These are phyloP conservation scores for Maccullochella peelii DNA, from an alignment of 2,113 vertebrate genomes.

Conservation along the genomic window DNA sequence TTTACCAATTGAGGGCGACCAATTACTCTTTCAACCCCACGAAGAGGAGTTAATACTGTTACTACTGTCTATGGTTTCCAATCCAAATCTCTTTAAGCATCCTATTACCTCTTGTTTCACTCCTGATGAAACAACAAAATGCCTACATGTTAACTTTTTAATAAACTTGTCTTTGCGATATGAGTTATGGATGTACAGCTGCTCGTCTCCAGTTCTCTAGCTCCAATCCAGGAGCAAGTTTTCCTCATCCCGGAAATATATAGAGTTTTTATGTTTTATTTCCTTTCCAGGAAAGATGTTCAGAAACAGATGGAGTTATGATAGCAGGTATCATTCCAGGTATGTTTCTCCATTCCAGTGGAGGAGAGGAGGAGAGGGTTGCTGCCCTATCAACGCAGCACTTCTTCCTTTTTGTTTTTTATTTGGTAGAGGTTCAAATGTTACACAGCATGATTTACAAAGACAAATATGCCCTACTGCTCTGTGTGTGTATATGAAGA, in stretches of 20 bases:
- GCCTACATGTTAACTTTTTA: background rate
- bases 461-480: background rate
- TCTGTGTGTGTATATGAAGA: conserved; percentile 8
- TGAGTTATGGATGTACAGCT: background rate
- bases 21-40: background rate
- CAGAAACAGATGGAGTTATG: background rate
- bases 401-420: background rate
- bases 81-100: background rate
- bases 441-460: conserved; percentile 30
- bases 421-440: conserved; percentile 26
- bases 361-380: background rate
- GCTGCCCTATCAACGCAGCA: background rate
- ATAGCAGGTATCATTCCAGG: conserved; percentile 9
- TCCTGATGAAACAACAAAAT: background rate
- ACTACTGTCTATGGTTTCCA: background rate
- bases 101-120: too few relatives aligned
- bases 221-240: background rate
- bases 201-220: background rate
- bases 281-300: background rate
- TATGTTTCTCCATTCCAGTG: background rate
- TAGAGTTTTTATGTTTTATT: background rate
- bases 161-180: background rate
- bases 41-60: background rate
- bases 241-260: background rate
- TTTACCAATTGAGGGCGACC: too few relatives aligned